Evolutionary conservation across 2,888 invertebrate genomes (phyloP), one percentile per base, ranked within the genome.

Genomic region (Diarsia mendica): DNA sequence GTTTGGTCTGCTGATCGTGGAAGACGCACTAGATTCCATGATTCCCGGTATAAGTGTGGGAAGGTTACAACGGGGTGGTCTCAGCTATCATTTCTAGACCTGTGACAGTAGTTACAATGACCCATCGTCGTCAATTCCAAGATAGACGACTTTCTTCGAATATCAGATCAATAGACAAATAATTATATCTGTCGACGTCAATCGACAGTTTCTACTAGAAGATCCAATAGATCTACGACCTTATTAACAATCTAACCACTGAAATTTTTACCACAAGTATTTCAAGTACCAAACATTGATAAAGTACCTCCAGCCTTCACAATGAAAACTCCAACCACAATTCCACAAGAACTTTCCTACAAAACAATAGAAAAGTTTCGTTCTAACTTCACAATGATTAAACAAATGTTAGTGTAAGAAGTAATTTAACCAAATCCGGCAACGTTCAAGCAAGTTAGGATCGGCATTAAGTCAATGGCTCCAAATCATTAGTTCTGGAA

Each of bases 351-450:
- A 77, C 72, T 72, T 79, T 67, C 55, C 13, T 18, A n/a, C 63
- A 61, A 82, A 82, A 80, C 77, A 82, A 80, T 75, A 77, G 80
- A 82, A 83, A 83, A 83, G 70, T 83, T 77, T 77, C 49, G 39
- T 72, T 66, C 55, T 61, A 70, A 80, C 77, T 80, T 70, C 61
- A 75, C 69, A 82, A 73, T 76, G 82, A 84, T 84, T 82, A 82
- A 84, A 84, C 82, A 84, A 84, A 83, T 83, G 81, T 81, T 82
- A 79, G 82, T 79, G 72, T 72, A 67, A 85, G 83, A 85, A 85
- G 83, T 80, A 85, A 85, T 85, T 85, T 85, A 83, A 72, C 75
- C 74, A 74, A 85, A 85, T 67, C 72, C 73, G 72, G 63, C 70
- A 71, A 70, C 66, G 39, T 80, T 85, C 64, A 85, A 70, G 80